Evolutionary conservation across 2,113 vertebrate genomes (phyloP), one percentile per base, ranked within the genome.

Genomic region (Lepus americanus): DNA sequence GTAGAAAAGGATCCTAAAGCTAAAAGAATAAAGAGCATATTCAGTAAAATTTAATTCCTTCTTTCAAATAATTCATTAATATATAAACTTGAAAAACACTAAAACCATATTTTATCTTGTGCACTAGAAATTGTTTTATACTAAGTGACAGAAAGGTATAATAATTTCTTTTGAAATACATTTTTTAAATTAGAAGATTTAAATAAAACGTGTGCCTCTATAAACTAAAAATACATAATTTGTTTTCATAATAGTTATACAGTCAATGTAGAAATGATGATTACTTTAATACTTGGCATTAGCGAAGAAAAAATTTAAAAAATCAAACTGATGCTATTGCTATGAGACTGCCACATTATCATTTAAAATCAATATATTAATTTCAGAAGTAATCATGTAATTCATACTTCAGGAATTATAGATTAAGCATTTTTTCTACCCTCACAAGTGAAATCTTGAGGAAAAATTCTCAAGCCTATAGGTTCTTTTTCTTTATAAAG

Each of bases 1-100:
- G 98, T 98, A 95, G 99, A 99, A 98, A 99, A 99, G 95, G 99
- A 99, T 98, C 99, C 99, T 98, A 99, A 99, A 95, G 99, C 99
- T 99, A 97, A 93, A 98, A 97, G 88, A 95, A 97, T 76, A 97
- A 97, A 97, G 97, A 97, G 96, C 12, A 77, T 61, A 96, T 95
- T 98, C 92, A 98, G 91, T 97, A 96, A 92, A 89, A 94, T 78
- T n/a, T 64, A 94, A 88, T 29, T 83, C 2, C 87, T 51, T 87
- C 10, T 94, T 97, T 93, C 80, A 92, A 33, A 97, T 95, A 31
- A 87, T 33, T 97, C 94, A 96, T 51, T 95, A 97, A 91, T 85
- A 63, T 20, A 73, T 69, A 95, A 92, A 19, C 92, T 66, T 81
- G 69, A 95, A 87, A 96, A 95, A 90, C 5, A 97, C 55, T n/a